Evolutionary conservation across 2,797 vertebrate species (phyloP).

Genomic region (Myotis findleyi): DNA sequence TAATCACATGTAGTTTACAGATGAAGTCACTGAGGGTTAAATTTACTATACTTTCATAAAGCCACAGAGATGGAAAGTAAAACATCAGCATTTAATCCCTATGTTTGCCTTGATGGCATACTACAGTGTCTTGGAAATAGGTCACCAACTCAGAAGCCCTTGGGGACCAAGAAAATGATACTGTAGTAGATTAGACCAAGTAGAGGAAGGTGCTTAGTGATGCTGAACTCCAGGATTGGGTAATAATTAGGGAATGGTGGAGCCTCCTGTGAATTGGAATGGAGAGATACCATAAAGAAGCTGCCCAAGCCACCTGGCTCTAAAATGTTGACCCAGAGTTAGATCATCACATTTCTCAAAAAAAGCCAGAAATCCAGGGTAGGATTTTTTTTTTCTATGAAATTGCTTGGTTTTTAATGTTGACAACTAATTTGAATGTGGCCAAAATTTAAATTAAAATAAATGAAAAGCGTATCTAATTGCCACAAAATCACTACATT

Average conservation of each 20-base stretch:
- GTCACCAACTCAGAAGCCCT: not conserved
- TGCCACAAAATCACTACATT: not conserved
- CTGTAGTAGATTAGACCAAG: not conserved
- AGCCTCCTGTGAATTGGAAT: not conserved
- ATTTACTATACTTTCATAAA: not conserved
- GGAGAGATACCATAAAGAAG: rapidly evolving
- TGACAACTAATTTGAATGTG: not conserved
- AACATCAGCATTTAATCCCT: not conserved
- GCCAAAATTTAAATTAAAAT: not conserved
- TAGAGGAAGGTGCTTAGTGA: not conserved
- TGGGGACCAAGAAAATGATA: not conserved
- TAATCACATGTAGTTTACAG: not conserved
- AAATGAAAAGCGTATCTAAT: not conserved
- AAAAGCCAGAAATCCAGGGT: not conserved
- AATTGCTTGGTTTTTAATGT: not conserved
- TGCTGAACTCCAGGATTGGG: not conserved
- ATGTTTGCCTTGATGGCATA: not conserved
- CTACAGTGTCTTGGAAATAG: not conserved
- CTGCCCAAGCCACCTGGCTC: not conserved
- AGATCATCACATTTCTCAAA: not conserved
- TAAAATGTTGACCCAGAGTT: not conserved
- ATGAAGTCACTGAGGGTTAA: not conserved
- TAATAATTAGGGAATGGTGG: not conserved
- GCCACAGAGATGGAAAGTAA: not conserved
- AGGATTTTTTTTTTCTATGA: not conserved